Evolutionary conservation across 92 coral and sea anemone species (phyloP), one percentile per base, ranked within the genome.

Genomic region (Phenganax marumi): DNA sequence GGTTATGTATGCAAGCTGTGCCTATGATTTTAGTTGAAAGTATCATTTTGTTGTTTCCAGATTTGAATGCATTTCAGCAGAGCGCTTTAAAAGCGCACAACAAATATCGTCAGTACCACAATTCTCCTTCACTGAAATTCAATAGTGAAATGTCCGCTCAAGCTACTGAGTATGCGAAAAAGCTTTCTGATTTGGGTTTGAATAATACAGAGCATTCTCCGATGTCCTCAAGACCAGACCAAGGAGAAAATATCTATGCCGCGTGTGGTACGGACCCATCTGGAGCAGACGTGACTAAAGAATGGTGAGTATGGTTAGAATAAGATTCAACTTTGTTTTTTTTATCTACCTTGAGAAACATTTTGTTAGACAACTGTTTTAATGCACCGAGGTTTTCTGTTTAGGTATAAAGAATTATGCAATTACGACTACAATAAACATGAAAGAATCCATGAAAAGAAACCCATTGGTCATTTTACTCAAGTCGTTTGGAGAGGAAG

Each of bases 391-490:
- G 14, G 16, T n/a, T 21, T 39, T 66, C 2, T 24, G 64, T 81
- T 3, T 76, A 93, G 97, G 97, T 93, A 93, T 52, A 96, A 93
- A 52, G 97, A 93, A 68, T 93, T 93, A 10, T 93, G 97, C 80
- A 93, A 92, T n/a, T 92, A 93, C 82, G 87, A 93, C 64, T 93
- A 91, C 84, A 87, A 58, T 25, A 66, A 25, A 25, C 89, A 90
- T 33, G 92, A 91, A 11, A n/a, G 6, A 12, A 66, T 66, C 12
- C 18, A 66, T 14, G 91, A 88, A 75, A 95, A 89, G 57, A 89
- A 91, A 65, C 92, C 89, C 8, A 89, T 91, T 4, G 97, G 97
- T 11, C 97, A 93, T 71, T 93, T 93, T 82, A 89, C 91, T 10
- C 97, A 93, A 73, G 78, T 93, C 12, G 88, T 93, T 18, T 93